Percentiles rank a stretch among this genome's conserved stretches.
Conservation (phyloP, 2,113 vertebrate genomes). For the Pachyramphus minor region DNA sequence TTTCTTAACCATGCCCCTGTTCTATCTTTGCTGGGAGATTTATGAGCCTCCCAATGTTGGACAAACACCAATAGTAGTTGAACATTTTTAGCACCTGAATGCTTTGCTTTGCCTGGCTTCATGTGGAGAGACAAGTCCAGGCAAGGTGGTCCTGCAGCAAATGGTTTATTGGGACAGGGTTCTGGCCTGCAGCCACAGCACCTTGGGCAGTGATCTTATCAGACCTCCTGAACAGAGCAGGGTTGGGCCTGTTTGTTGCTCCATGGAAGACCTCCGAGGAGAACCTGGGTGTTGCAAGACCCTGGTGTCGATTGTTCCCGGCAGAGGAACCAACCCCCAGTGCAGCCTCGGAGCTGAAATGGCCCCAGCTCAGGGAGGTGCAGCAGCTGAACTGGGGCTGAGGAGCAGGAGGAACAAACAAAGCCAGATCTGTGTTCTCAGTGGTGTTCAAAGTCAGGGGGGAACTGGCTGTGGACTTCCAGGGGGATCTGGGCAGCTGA, state of each 20-base stretch:
- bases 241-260: constrained; percentile 61
- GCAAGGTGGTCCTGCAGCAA: constrained; percentile 60
- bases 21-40: constrained; percentile 46
- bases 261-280: constrained; percentile 54
- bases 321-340: not conserved
- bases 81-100: constrained; percentile 54
- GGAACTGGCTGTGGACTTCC: not conserved
- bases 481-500: not conserved
- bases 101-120: constrained; percentile 44
- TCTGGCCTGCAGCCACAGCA: constrained; percentile 57
- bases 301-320: not conserved
- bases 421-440: not conserved
- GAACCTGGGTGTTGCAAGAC: constrained; percentile 35
- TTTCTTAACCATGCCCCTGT: constrained; percentile 26
- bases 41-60: constrained; percentile 18
- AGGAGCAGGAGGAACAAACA: not conserved
- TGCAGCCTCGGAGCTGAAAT: not conserved
- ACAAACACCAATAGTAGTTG: constrained; percentile 24
- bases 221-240: constrained; percentile 57
- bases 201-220: constrained; percentile 59
- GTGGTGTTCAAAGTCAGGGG: not conserved
- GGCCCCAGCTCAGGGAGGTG: not conserved
- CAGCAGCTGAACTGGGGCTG: not conserved
- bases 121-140: constrained; percentile 27
- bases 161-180: constrained; percentile 55